phyloP scores from a whole-genome alignment of 2,113 vertebrate genomes.

The Odocoileus hemionus region DNA sequence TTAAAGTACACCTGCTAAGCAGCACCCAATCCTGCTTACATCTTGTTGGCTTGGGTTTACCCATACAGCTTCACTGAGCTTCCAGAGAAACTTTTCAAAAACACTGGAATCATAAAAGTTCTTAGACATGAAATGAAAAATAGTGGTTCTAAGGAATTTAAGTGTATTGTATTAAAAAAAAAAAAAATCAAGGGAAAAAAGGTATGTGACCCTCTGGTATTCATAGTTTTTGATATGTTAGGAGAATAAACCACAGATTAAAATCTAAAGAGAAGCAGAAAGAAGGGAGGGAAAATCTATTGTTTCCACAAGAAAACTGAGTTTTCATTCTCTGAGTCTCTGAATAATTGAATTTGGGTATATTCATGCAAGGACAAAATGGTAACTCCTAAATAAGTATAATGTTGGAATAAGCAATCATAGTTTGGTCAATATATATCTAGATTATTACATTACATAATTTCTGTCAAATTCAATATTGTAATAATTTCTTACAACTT shows the following conservation, averaged over 20 bases:
- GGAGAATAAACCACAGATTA: background rate
- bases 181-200: background rate
- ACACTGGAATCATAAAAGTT: background rate
- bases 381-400: background rate
- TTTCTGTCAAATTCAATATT: background rate
- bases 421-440: background rate
- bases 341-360: background rate
- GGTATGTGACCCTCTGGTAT: background rate
- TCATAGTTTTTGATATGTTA: background rate
- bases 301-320: background rate
- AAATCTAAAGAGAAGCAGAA: constrained; percentile 20
- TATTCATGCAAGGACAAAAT: background rate
- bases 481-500: background rate
- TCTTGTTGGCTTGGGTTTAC: background rate
- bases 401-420: background rate
- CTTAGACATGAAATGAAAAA: background rate
- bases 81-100: background rate
- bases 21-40: background rate
- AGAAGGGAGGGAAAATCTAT: background rate
- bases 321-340: background rate
- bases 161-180: background rate
- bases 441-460: background rate
- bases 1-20: background rate
- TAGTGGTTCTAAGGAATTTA: background rate
- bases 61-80: background rate